Conservation (phyloP, 2,888 invertebrate species). For the Stegophylla sp. region DNA sequence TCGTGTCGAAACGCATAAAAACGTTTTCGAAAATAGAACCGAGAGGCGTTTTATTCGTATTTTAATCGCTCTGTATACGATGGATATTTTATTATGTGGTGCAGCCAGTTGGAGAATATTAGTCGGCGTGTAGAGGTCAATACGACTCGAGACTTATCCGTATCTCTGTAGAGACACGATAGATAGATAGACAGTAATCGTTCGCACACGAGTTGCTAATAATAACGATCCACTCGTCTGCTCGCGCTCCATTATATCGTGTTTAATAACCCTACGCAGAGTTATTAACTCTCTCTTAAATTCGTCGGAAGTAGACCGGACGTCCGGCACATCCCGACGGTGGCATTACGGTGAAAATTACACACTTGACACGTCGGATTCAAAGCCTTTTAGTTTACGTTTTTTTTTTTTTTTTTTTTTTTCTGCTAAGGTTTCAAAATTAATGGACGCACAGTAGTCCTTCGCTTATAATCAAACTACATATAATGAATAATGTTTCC, state of each 20-base stretch:
- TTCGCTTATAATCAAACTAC: constrained; percentile 15
- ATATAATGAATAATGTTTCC: constrained; percentile 48
- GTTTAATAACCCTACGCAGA: constrained; percentile 18
- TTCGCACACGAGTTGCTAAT: neutral
- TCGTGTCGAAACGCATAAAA: too few species aligned
- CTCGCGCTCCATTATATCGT: constrained; percentile 3
- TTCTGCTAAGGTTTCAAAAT: constrained; percentile 35
- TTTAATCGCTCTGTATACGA: too few species aligned
- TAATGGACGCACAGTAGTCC: constrained; percentile 29
- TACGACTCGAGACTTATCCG: neutral
- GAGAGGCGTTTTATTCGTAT: too few species aligned
- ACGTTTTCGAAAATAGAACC: too few species aligned
- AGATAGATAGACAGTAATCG: neutral
- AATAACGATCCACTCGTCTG: constrained; percentile 3
- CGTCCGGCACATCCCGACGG: constrained; percentile 37
- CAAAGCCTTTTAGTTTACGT: constrained; percentile 25
- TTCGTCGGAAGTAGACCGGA: constrained; percentile 27
- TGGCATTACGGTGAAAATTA: constrained; percentile 39
- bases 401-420: neutral
- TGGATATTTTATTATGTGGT: too few species aligned
- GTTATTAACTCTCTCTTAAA: too few species aligned
- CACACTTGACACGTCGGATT: constrained; percentile 34
- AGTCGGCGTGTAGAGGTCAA: neutral
- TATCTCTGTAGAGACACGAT: neutral
- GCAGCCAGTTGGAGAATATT: too few species aligned